Evolutionary conservation across 2,888 invertebrate genomes (phyloP), one percentile per base, ranked within the genome.

Genomic region (Machimus atricapillus): DNA sequence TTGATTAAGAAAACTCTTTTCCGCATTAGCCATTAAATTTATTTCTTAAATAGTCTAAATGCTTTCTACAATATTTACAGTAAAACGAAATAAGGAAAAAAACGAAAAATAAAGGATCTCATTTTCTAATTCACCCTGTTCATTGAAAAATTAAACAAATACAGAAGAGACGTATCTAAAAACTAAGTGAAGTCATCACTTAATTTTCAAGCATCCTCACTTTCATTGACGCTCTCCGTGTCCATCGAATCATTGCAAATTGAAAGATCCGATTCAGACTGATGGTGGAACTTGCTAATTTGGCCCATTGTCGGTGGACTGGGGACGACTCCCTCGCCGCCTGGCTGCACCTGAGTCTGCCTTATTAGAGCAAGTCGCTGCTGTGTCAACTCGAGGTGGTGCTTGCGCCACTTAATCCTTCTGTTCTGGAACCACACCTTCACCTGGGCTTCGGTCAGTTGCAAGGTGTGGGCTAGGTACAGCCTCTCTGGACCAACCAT

Each of bases 401-500:
- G 97, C 91, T 99, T 99, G 82, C 98, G 94, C 98, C 98, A 98
- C 93, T 93, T 93, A 90, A 99, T 99, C 66, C 98, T 94, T 5
- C 98, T 94, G 91, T 98, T 98, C 93, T 98, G 98, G 92, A 97
- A 97, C 97, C 97, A 97, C 5, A 97, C 97, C 92, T 97, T 97
- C 1, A 97, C 97, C 95, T 97, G 93, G 2, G 92, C 92, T 89
- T 92, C 92, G 27, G 93, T 92, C 79, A 92, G 89, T 88, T 92
- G 92, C 3, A 92, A 90, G 7, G 92, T 92, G 87, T 92, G 92
- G 0, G 99, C 99, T 87, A 99, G 93, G 92, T 98, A 98, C 4
- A 98, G 94, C 88, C 98, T 93, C 93, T 98, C 98, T 0, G 98
- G 98, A 0, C 98, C 98, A 14, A 99, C 98, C 98, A 99, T 98